These are phyloP conservation scores for Arenaria interpres DNA, from an alignment of 2,113 vertebrate species.

Conservation along the genomic window DNA sequence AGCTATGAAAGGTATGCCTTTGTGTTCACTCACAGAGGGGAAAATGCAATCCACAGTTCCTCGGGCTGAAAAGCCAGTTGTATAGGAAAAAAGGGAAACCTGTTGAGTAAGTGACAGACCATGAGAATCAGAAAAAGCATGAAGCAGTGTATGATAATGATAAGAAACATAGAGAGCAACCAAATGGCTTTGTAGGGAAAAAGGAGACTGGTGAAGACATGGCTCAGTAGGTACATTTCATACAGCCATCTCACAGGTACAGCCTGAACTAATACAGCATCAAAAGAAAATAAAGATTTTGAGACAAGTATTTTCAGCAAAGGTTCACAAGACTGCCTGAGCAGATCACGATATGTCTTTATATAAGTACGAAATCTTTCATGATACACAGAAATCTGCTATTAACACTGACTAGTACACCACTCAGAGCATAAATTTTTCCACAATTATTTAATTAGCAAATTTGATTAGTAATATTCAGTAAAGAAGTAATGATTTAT, in stretches of 20 bases:
- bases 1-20: background rate
- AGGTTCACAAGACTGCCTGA: background rate
- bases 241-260: background rate
- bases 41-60: slow-evolving; percentile 1
- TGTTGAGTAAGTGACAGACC: background rate
- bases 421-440: background rate
- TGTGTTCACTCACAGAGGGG: background rate
- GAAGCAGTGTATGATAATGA: background rate
- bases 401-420: background rate
- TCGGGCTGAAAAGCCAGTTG: background rate
- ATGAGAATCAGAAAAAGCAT: background rate
- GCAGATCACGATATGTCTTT: background rate
- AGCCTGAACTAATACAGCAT: background rate
- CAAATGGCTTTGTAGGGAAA: background rate
- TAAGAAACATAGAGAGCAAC: background rate
- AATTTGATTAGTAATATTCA: background rate
- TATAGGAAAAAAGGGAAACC: slow-evolving; percentile 3
- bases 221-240: background rate
- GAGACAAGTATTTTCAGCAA: background rate
- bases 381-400: background rate
- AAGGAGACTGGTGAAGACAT: background rate
- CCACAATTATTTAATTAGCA: background rate
- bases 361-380: background rate
- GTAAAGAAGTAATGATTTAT: background rate
- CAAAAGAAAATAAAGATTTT: background rate